Percentiles rank a stretch among this genome's conserved stretches.
Conservation (phyloP, 1,140 invertebrate genomes). For the Platyscapa corneri region DNA sequence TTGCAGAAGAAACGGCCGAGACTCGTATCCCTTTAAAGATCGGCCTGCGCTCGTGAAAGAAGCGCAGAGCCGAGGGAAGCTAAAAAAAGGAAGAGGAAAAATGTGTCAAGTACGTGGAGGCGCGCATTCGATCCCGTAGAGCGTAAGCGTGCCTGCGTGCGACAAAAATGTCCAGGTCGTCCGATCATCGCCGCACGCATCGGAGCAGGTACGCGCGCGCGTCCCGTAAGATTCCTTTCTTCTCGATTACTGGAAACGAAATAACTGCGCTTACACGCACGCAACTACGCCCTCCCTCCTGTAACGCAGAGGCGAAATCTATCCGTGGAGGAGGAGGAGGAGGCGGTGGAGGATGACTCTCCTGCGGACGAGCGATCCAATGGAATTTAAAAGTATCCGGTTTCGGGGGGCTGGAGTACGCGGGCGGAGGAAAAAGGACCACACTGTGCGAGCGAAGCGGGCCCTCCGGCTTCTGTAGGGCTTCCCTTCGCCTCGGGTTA, state of each 20-base stretch:
- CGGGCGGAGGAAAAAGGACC: conserved; percentile 3
- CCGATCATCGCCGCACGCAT: no score
- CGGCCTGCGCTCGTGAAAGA: background rate
- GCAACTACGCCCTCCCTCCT: background rate
- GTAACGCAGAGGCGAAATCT: conserved; percentile 25
- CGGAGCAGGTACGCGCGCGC: background rate
- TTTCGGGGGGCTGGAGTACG: conserved; percentile 8
- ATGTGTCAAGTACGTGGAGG: conserved; percentile 17
- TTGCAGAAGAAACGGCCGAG: no score
- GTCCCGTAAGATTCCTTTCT: conserved; percentile 37
- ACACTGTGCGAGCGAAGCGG: conserved; percentile 10
- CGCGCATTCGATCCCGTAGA: conserved; percentile 6
- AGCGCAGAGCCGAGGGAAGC: no score
- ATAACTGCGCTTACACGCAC: conserved; percentile 24
- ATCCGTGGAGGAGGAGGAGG: background rate
- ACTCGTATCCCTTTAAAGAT: background rate
- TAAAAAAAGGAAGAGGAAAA: conserved; percentile 1
- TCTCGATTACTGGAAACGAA: conserved; percentile 51
- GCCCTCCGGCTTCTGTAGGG: conserved; percentile 10
- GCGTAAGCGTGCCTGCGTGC: conserved; percentile 47
- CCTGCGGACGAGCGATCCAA: conserved; percentile 30
- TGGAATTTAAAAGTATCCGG: conserved; percentile 51
- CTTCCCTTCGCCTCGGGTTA: conserved; percentile 24
- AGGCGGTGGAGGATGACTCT: conserved; percentile 39
- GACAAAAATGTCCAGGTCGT: conserved; percentile 35